Conservation (phyloP, 2,888 invertebrate species). For the Hemicrepidius hirtus region DNA sequence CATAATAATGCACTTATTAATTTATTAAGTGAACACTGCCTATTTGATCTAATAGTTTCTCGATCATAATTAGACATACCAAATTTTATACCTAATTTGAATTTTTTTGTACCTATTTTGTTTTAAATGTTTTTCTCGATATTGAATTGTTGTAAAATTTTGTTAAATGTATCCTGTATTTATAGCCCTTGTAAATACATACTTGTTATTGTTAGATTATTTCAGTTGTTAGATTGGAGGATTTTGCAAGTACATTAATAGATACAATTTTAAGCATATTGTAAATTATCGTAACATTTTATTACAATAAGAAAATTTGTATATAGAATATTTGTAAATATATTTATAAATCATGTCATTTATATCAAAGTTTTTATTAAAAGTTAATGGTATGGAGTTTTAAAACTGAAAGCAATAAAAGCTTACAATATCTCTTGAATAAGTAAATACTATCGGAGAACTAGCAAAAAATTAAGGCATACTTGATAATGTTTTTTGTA, state of each 20-base stretch:
- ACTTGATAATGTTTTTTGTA: no score
- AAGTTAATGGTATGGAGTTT: no score
- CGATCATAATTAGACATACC: constrained; percentile 60
- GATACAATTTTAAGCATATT: constrained; percentile 65
- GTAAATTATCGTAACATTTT: constrained; percentile 69
- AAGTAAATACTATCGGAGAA: no score
- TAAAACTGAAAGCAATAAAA: no score
- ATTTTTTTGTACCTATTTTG: constrained; percentile 45
- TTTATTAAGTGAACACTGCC: constrained; percentile 63
- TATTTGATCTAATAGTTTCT: constrained; percentile 59
- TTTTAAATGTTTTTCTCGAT: constrained; percentile 45
- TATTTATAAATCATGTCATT: constrained; percentile 66
- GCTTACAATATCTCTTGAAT: no score
- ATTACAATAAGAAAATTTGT: constrained; percentile 67
- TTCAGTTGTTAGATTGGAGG: constrained; percentile 62
- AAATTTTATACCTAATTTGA: constrained; percentile 51
- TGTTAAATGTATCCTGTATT: constrained; percentile 63
- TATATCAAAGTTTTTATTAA: constrained; percentile 21
- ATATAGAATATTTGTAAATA: constrained; percentile 71
- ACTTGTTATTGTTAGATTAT: constrained; percentile 69
- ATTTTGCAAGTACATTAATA: constrained; percentile 51
- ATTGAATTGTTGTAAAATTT: constrained; percentile 57
- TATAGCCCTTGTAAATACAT: constrained; percentile 68
- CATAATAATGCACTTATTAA: constrained; percentile 30
- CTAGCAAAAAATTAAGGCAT: no score